Evolutionary conservation across 2,113 vertebrate genomes (phyloP).

Genomic region (Peromyscus polionotus): DNA sequence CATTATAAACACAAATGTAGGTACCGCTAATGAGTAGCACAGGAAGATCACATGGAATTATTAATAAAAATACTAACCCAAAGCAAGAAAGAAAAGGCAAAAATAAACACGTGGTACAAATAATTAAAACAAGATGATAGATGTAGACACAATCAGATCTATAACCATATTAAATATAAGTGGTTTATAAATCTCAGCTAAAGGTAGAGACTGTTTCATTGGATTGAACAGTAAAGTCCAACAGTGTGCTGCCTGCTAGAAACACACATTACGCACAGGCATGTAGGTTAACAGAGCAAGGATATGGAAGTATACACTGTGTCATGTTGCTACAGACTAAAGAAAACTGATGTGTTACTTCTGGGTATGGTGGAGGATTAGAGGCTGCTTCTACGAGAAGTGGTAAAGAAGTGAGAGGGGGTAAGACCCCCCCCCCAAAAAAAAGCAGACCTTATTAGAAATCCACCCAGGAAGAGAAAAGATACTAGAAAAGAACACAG

Average conservation of each 20-base stretch:
- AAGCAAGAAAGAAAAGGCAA: neutral
- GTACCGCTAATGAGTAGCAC: neutral
- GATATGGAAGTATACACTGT: neutral
- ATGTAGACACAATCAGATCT: neutral
- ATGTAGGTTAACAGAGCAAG: neutral
- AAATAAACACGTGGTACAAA: neutral
- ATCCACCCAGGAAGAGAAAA: neutral
- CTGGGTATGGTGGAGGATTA: neutral
- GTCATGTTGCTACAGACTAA: neutral
- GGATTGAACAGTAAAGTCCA: neutral
- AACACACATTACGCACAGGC: neutral
- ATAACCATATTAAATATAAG: neutral
- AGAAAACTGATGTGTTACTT: neutral
- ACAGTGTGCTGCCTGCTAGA: neutral
- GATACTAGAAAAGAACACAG: neutral
- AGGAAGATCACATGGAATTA: neutral
- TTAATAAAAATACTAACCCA: neutral
- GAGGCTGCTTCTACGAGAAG: neutral
- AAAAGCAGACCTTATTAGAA: neutral
- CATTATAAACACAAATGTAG: neutral
- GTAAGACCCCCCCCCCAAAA: neutral
- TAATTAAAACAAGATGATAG: neutral
- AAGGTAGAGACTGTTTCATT: neutral
- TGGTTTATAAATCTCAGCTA: neutral
- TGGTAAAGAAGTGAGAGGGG: neutral